Evolutionary conservation across 2,888 invertebrate genomes (phyloP), one percentile per base, ranked within the genome.

Genomic region (Polia nebulosa): DNA sequence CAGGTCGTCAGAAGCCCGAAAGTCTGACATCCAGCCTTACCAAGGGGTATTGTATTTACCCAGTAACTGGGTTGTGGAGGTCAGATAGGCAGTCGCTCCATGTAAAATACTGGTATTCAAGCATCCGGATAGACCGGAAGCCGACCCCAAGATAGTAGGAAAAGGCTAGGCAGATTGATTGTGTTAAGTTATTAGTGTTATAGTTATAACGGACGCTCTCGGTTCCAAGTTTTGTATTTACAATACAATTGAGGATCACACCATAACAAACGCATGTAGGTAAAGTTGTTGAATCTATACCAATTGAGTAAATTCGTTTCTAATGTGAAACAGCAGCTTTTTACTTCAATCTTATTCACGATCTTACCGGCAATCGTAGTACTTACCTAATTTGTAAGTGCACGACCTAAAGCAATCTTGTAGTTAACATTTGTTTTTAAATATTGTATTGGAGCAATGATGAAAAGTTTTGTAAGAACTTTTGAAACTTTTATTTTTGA

Each of bases 301-400:
- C 47, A 71, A 64, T 67, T 64, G 56, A 55, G 11, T 66, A 59
- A 67, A 59, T 53, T 25, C 17, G 53, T 56, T 52, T 44, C 32
- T 25, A 27, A 39, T 20, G 34, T 49, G 17, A 45, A 47, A 32
- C 29, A 11, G 25, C 32, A 45, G 45, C 22, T 22, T 52, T 56
- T 56, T 32, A 51, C 11, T 47, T 29, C 7, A 44, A 29, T 49
- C 20, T 45, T n/a, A 17, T 2, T n/a, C 39, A 39, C 17, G 39
- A 39, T 17, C 39, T 39, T 44, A 39, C 29, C 25, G 11, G 15
- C 13, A 32, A 47, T n/a, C n/a, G n/a, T 32, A 25, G 32, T 20
- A 52, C 15, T 5, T 32, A 32, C 15, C n/a, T 6, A 22, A 51
- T 44, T 45, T 29, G n/a, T 34, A 51, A 58, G n/a, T 22, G 27